Base-by-base conservation (phyloP, 2,888 invertebrate genomes). In the Plebejus anna region DNA sequence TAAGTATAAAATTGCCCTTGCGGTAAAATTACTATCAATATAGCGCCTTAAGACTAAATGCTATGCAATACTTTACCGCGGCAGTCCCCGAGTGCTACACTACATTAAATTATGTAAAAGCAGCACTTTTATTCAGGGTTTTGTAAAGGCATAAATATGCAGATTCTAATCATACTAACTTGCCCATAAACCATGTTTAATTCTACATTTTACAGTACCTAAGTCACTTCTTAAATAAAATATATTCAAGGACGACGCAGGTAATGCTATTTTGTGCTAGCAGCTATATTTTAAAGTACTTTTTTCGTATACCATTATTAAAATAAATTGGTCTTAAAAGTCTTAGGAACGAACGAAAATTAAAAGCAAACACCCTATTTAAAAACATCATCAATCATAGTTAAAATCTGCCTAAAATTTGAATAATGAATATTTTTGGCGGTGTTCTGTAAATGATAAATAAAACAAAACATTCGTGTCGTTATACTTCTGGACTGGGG, bases 341-440 rank as follows among this genome's bases (percentile, higher is more conserved):
- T 47, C 9, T 0, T 9, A 9, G 47, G 47, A 47, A 47, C 9
- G 47, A 47, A 47, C 47, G 47, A 47, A 9, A 11, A 47, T 0
- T 47, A 47, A 47, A 47, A 47, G 9, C 6, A 59, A n/a, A 7
- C 6, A 6, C 61, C 61, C 3, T 9, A 61, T 61, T 61, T 32
- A 61, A 61, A 61, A 11, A 61, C 61, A 16, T 76, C 76, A 76
- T 76, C 70, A 77, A 77, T 77, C 76, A 75, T 22, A 55, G 66
- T 32, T 22, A 9, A 28, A 11, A 47, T 47, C 59, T 61, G 9
- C 28, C 28, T 28, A 11, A 61, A 61, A 61, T 47, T 47, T 28
- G 61, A 32, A 61, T 77, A 76, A 79, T 77, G 70, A 77, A 78
- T 76, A 76, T 78, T 77, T 78, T 78, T 76, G 70, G 55, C 9